These are phyloP conservation scores for Anser brachyrhynchus DNA, from an alignment of 2,113 vertebrate genomes.

Conservation along the genomic window DNA sequence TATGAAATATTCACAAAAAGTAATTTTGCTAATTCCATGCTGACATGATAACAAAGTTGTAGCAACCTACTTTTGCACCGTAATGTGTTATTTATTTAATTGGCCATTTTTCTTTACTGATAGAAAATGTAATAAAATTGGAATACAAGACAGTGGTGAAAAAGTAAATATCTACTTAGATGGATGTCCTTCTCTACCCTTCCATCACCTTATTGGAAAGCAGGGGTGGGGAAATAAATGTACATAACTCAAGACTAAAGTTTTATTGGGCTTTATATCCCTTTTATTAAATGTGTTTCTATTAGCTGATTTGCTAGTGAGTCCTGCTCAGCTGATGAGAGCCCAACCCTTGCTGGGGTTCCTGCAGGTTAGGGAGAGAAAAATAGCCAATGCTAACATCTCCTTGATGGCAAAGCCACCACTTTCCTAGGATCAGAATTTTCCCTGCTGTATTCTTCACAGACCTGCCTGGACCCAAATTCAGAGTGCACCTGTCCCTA, in stretches of 20 bases:
- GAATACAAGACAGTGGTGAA: not conserved
- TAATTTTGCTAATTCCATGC: not conserved
- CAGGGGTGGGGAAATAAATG: not conserved
- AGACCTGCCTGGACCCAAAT: not conserved
- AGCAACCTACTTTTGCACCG: not conserved
- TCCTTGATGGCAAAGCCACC: not conserved
- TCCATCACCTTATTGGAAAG: not conserved
- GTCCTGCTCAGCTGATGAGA: not conserved
- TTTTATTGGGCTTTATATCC: not conserved
- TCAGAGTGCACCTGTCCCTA: not conserved
- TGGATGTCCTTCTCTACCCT: not conserved
- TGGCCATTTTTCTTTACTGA: not conserved
- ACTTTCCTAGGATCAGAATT: not conserved
- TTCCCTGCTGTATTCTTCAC: not conserved
- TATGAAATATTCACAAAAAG: not conserved
- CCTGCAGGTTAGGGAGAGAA: not conserved
- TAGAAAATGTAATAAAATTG: not conserved
- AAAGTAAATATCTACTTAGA: not conserved
- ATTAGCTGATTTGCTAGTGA: not conserved
- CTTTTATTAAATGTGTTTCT: not conserved
- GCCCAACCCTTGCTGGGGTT: not conserved
- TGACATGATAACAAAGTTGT: not conserved
- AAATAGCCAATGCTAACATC: not conserved
- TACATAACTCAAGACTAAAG: not conserved
- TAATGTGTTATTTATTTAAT: not conserved